Percentiles rank a stretch among this genome's conserved stretches.
Evolutionary conservation across 2,888 invertebrate species (phyloP).

Genomic region (Caenorhabditis macrosperma): DNA sequence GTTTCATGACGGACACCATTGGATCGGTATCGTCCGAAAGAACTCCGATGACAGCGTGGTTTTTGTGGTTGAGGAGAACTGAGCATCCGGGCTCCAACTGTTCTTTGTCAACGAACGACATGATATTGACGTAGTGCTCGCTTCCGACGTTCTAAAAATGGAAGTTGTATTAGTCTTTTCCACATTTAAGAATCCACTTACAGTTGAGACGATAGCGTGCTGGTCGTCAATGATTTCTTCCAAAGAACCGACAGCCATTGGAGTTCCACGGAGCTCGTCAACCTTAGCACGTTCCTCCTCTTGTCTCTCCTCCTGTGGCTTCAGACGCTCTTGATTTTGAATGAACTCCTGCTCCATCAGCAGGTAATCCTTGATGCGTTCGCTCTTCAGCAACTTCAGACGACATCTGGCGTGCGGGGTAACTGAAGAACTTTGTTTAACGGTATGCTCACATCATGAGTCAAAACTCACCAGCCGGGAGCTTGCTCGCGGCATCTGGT

Average conservation of each 20-base stretch:
- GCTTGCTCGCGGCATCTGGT: slow-evolving; percentile 96
- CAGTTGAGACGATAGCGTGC: slow-evolving; percentile 92
- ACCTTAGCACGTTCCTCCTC: slow-evolving; percentile 83
- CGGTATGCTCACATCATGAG: neutral
- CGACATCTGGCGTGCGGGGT: slow-evolving; percentile 98
- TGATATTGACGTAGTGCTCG: slow-evolving; percentile 98
- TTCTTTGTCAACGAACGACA: slow-evolving; percentile 99
- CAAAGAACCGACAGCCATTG: slow-evolving; percentile 99
- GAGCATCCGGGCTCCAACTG: slow-evolving; percentile 98
- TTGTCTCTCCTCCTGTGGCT: slow-evolving; percentile 99
- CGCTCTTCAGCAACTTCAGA: slow-evolving; percentile 93
- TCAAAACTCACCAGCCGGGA: slow-evolving; percentile 86
- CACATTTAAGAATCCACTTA: slow-evolving; percentile 24
- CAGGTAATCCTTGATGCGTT: slow-evolving; percentile 97
- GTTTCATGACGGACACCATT: slow-evolving; percentile 99
- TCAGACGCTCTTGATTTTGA: slow-evolving; percentile 95
- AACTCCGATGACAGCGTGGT: slow-evolving; percentile 97
- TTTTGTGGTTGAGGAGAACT: slow-evolving; percentile 96
- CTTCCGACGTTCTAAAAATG: slow-evolving; percentile 87
- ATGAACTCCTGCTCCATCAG: slow-evolving; percentile 99
- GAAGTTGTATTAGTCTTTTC: neutral
- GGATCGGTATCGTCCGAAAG: slow-evolving; percentile 99
- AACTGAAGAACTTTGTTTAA: slow-evolving; percentile 83
- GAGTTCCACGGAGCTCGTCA: slow-evolving; percentile 97
- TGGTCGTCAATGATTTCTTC: slow-evolving; percentile 99